Evolutionary conservation across 2,888 invertebrate genomes (phyloP).

Genomic region (Catonia carolina): DNA sequence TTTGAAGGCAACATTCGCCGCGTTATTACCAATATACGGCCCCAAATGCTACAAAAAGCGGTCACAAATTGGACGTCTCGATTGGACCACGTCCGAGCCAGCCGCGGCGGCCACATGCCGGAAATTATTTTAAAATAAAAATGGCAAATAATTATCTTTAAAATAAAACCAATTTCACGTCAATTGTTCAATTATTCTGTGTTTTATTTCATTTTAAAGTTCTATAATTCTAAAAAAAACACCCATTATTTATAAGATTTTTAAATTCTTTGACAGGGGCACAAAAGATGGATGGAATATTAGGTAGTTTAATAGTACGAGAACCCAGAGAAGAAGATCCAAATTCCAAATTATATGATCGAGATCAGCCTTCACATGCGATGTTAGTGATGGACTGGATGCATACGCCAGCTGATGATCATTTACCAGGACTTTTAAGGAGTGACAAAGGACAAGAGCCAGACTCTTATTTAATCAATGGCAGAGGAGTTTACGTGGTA

Average conservation of each 20-base stretch:
- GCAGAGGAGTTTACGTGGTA: constrained; percentile 38
- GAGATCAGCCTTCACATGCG: constrained; percentile 49
- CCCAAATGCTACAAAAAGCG: too few relatives aligned
- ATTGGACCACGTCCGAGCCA: too few relatives aligned
- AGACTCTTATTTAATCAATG: constrained; percentile 40
- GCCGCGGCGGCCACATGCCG: too few relatives aligned
- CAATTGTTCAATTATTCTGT: background rate
- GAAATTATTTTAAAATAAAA: too few relatives aligned
- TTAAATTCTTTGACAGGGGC: background rate
- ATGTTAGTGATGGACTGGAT: constrained; percentile 51
- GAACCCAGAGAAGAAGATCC: constrained; percentile 42
- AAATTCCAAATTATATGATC: constrained; percentile 40
- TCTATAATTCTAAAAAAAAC: background rate
- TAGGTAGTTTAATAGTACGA: constrained; percentile 52
- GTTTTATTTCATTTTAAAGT: background rate
- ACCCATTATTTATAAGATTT: background rate
- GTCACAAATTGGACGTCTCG: too few relatives aligned
- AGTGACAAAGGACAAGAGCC: constrained; percentile 42
- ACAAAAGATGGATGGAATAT: constrained; percentile 53
- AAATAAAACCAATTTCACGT: too few relatives aligned
- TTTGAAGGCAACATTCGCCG: too few relatives aligned
- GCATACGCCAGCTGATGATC: constrained; percentile 39
- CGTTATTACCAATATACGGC: too few relatives aligned
- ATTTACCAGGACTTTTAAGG: constrained; percentile 43
- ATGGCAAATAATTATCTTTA: too few relatives aligned